Evolutionary conservation across 2,888 invertebrate species (phyloP).

Genomic region (Melikaiella ostensackeni): DNA sequence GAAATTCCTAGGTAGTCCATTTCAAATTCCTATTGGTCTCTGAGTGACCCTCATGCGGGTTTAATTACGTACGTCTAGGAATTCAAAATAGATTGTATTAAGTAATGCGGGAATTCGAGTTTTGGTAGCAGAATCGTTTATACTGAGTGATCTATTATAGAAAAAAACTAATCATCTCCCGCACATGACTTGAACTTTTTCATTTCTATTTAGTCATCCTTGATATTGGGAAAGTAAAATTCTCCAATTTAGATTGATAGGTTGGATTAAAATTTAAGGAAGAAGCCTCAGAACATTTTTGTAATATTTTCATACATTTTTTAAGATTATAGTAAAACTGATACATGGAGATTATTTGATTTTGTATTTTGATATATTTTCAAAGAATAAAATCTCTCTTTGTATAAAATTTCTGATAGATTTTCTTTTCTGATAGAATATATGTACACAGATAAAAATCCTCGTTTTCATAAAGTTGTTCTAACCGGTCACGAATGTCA

Average conservation of each 20-base stretch:
- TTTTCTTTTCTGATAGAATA: neutral
- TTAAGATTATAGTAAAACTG: too few relatives aligned
- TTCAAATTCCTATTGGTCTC: conserved; percentile 22
- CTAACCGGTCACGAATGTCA: neutral
- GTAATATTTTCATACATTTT: too few relatives aligned
- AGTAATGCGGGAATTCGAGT: neutral
- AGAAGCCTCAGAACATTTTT: too few relatives aligned
- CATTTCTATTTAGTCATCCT: neutral
- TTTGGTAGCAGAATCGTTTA: neutral
- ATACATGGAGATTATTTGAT: neutral
- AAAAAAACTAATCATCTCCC: neutral
- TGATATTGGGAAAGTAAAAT: neutral
- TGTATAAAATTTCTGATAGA: neutral
- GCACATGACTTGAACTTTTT: neutral
- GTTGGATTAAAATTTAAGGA: neutral
- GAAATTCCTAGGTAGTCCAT: conserved; percentile 18
- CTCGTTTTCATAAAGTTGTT: neutral
- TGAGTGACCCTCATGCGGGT: conserved; percentile 29
- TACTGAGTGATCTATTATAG: neutral
- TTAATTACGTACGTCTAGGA: conserved; percentile 7
- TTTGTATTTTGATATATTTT: neutral
- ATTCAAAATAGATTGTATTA: conserved; percentile 17
- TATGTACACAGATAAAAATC: neutral
- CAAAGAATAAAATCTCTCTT: neutral
- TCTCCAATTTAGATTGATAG: neutral